Conservation (phyloP, 2,888 invertebrate genomes). For the Cerceris rybyensis region DNA sequence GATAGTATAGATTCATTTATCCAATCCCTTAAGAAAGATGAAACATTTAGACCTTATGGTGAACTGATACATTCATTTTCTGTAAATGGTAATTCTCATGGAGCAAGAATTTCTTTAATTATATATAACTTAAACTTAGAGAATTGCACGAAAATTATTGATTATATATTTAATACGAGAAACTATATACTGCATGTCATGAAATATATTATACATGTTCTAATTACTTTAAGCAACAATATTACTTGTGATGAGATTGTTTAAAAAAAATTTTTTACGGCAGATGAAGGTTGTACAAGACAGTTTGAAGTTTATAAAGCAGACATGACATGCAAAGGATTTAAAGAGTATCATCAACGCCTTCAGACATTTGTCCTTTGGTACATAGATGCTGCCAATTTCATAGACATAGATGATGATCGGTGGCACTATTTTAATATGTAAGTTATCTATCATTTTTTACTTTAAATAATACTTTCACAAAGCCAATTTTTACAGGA, state of each 20-base stretch:
- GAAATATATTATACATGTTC: not conserved
- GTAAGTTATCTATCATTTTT: slow-evolving; percentile 82
- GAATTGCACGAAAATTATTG: no score
- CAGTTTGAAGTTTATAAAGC: slow-evolving; percentile 92
- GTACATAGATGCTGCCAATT: slow-evolving; percentile 98
- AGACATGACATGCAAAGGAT: slow-evolving; percentile 88
- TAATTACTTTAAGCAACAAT: not conserved
- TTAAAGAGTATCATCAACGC: slow-evolving; percentile 90
- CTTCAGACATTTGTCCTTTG: slow-evolving; percentile 96
- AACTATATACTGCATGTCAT: not conserved
- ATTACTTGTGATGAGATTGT: not conserved
- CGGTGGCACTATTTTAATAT: slow-evolving; percentile 94
- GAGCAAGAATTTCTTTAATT: not conserved
- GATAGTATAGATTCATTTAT: slow-evolving; percentile 89
- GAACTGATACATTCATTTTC: slow-evolving; percentile 86
- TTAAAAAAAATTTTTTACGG: slow-evolving; percentile 5
- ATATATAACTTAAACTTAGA: no score
- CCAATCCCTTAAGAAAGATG: slow-evolving; percentile 87
- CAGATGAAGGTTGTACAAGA: slow-evolving; percentile 75
- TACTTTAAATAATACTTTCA: not conserved
- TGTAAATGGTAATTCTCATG: slow-evolving; percentile 76
- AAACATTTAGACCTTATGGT: slow-evolving; percentile 90
- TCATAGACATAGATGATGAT: slow-evolving; percentile 95
- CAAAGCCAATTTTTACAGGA: no score
- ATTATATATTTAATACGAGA: not conserved